Base-by-base conservation (phyloP, 2,888 invertebrate species). In the Lacanobia oleracea region DNA sequence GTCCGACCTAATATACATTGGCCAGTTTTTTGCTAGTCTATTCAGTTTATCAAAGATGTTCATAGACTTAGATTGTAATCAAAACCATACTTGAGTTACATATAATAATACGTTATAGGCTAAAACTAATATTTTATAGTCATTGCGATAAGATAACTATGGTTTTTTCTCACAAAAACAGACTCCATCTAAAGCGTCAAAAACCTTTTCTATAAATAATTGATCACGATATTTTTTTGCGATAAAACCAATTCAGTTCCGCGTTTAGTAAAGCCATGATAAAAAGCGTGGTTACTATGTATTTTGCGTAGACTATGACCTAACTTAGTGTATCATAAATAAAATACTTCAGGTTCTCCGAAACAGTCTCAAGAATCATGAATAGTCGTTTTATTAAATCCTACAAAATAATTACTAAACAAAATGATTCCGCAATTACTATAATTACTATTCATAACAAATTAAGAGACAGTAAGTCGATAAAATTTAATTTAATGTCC, bases 151-250 rank as follows among this genome's bases (percentile, higher is more conserved):
- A 73, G 78, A 79, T 77, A 77, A 77, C 79, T 70, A 77, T 81
- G 63, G 79, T 78, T 82, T 82, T 85, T 82, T 67, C 61, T 9
- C 43, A 75, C 67, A 82, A 78, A 80, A 79, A 78, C 73, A 64
- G 56, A 79, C 67, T 82, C 72, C 82, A 86, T 71, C 77, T 77
- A 79, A 80, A 80, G 65, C 74, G 77, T 82, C 78, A 75, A 79
- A 86, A 81, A 85, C 82, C 79, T 85, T 87, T 86, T 85, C 86
- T 87, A 88, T 87, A 86, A 88, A 89, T 90, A 90, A 90, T 89
- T 88, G 88, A 88, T 92, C 91, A 90, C 89, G 91, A 88, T 87
- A 85, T 90, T 92, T 91, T 77, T 92, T 91, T 89, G 85, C 82
- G 67, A 33, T 70, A 71, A 82, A 81, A 76, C 67, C 66, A 85